Percentiles rank a stretch among this genome's conserved stretches.
phyloP scores from a whole-genome alignment of 2,797 vertebrate genomes.

The Ibycter americanus region DNA sequence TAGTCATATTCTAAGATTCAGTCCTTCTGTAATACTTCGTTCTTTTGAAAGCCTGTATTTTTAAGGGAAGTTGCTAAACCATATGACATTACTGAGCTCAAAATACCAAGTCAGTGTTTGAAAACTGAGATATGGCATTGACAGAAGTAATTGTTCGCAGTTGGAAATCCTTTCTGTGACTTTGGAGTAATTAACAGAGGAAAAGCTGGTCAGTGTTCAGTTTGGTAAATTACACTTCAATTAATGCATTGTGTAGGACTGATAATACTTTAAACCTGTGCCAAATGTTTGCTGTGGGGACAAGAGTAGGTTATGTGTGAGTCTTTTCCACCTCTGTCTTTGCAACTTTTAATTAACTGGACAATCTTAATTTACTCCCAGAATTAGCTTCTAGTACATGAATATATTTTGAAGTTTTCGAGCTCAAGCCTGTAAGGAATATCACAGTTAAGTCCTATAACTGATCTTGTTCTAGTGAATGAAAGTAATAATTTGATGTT shows the following conservation, averaged over 20 bases:
- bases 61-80: not conserved
- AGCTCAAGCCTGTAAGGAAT: not conserved
- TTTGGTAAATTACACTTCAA: not conserved
- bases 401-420: not conserved
- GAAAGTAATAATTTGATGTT: not conserved
- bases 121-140: accelerated
- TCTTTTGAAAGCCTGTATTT: not conserved
- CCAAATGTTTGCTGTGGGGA: not conserved
- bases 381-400: not conserved
- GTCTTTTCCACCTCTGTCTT: not conserved
- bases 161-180: not conserved
- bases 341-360: not conserved
- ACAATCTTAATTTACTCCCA: not conserved
- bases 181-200: not conserved
- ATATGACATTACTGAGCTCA: not conserved
- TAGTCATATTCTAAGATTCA: not conserved
- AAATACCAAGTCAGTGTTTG: not conserved
- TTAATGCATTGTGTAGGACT: not conserved
- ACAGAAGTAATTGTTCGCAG: not conserved
- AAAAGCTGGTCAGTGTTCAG: not conserved
- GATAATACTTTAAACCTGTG: not conserved
- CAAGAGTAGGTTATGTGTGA: not conserved
- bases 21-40: not conserved
- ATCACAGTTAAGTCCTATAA: not conserved
- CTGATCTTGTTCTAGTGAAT: not conserved